phyloP scores from a whole-genome alignment of 2,888 invertebrate genomes.

The Heliconius ethilla region DNA sequence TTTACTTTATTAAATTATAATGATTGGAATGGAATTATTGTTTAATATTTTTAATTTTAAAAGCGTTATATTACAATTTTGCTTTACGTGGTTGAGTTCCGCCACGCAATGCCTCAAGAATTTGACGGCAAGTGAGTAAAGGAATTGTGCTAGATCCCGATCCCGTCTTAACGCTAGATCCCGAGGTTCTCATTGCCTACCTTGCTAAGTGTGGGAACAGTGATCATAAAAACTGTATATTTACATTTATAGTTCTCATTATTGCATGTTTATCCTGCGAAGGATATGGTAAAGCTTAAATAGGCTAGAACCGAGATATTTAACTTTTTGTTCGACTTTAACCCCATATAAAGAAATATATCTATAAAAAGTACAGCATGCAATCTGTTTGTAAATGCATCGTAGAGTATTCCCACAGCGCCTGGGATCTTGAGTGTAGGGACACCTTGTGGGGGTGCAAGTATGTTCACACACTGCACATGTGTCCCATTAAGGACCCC shows the following conservation, averaged over 20 bases:
- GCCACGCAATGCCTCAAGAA: too few relatives aligned
- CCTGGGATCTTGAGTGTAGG: conserved; percentile 45
- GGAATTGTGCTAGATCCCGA: too few relatives aligned
- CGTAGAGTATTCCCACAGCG: conserved; percentile 43
- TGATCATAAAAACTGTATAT: too few relatives aligned
- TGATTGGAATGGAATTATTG: background rate
- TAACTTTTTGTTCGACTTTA: conserved; percentile 3
- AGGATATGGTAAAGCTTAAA: conserved; percentile 4
- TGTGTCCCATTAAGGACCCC: conserved; percentile 54
- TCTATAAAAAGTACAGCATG: conserved; percentile 11
- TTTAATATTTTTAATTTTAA: background rate
- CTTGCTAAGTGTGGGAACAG: too few relatives aligned
- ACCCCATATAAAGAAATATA: conserved; percentile 8
- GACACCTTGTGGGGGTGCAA: conserved; percentile 58
- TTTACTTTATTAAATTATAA: background rate
- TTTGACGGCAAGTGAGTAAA: too few relatives aligned
- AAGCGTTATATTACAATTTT: background rate
- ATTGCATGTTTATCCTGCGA: background rate
- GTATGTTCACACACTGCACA: conserved; percentile 60
- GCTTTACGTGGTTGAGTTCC: too few relatives aligned
- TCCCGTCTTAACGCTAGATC: too few relatives aligned
- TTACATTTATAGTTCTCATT: background rate
- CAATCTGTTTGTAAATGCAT: conserved; percentile 28
- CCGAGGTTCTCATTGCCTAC: too few relatives aligned
- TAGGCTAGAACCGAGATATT: background rate